These are phyloP conservation scores for Drosophila subobscura DNA, from an alignment of 1,140 invertebrate species.

Conservation along the genomic window DNA sequence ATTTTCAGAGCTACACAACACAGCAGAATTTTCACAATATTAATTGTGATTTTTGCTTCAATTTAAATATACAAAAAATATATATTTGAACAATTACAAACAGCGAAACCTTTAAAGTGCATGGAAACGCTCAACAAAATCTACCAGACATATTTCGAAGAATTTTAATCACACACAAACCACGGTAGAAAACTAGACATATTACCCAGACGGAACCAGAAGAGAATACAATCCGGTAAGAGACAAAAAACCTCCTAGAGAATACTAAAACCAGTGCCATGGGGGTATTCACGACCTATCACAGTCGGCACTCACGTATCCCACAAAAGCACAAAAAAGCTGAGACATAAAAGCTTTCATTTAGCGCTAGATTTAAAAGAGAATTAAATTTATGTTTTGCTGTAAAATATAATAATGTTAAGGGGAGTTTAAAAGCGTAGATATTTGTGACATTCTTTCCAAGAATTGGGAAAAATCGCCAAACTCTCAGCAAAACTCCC, in stretches of 20 bases:
- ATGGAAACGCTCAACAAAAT: background rate
- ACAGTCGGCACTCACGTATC: slow-evolving; percentile 4
- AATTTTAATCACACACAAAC: slow-evolving; percentile 5
- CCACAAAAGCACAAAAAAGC: background rate
- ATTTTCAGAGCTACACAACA: background rate
- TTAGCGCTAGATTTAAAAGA: slow-evolving; percentile 14
- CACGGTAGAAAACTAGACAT: slow-evolving; percentile 29
- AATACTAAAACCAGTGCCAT: background rate
- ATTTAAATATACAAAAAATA: background rate
- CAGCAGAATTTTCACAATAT: background rate
- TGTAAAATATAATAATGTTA: no score
- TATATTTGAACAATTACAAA: no score
- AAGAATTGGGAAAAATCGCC: no score
- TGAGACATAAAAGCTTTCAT: background rate
- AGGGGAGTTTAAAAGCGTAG: background rate
- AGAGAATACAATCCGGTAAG: slow-evolving; percentile 29
- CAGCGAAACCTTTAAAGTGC: background rate
- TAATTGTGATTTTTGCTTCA: background rate
- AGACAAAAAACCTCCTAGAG: no score
- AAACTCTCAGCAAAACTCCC: no score
- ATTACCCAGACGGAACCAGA: background rate
- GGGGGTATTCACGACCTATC: slow-evolving; percentile 24
- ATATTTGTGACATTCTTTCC: background rate
- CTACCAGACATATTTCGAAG: background rate
- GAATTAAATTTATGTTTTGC: no score